Base-by-base conservation (phyloP, 2,113 vertebrate genomes). In the Eublepharis macularius region DNA sequence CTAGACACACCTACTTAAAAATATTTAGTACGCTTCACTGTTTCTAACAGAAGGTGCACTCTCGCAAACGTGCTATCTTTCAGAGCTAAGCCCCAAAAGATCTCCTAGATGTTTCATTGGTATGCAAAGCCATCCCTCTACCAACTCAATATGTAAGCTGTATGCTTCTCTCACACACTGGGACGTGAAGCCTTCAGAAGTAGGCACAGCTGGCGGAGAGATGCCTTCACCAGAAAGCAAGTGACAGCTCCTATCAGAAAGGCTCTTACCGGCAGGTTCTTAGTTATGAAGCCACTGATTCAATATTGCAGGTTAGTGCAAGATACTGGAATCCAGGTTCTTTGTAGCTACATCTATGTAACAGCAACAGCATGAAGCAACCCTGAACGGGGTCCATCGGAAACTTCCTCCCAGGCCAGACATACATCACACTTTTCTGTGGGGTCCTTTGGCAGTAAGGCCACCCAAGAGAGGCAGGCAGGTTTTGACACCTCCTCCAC, bases 171-270 rank as follows among this genome's bases (percentile, higher is more conserved):
- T 74, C 57, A 68, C 43, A 45, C 72, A 19, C 41, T n/a, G 34
- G 24, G 36, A 86, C 54, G 32, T 47, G 7, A 6, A 19, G 1
- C 2, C 47, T 54, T 80, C 76, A 88, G 19, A 82, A 91, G 75
- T 11, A 0, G 0, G 43, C 39, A 51, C 34, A 83, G 47, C 2
- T 86, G 73, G 82, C 13, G 51, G 32, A 87, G 32, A 57, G 68
- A 78, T 49, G 29, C 74, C 0, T 45, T 60, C 41, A 74, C 45
- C 39, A 49, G 39, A 89, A 91, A 87, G 76, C 29, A 81, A 87
- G 82, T 2, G 2, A 83, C 0, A 84, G 82, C 45, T 76, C 39
- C 24, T 36, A 70, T 78, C 47, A 34, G 77, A 85, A 70, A 85
- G 69, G 43, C 26, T 84, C 45, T 77, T 63, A n/a, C 34, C 14